Percentiles rank a stretch among this genome's conserved stretches.
These are phyloP conservation scores for Drosophila simulans DNA, from an alignment of 1,140 invertebrate genomes.

Conservation along the genomic window DNA sequence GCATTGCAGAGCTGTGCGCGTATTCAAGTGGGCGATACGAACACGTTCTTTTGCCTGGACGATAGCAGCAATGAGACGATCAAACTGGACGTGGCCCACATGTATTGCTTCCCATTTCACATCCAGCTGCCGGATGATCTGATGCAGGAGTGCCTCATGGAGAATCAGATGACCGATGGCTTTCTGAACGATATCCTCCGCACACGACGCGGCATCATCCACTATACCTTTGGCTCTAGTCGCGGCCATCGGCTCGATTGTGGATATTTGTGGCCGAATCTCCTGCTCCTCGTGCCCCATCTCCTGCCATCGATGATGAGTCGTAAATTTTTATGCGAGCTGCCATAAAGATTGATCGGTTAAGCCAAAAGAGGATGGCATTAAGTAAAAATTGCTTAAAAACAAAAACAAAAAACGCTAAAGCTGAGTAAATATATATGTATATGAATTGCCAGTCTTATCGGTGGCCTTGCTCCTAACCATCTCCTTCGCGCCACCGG, in stretches of 20 bases:
- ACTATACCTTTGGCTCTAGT: conserved; percentile 38
- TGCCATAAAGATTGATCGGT: conserved; percentile 69
- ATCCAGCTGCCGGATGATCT: conserved; percentile 63
- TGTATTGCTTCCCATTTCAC: conserved; percentile 70
- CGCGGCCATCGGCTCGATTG: background rate
- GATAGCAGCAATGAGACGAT: conserved; percentile 6
- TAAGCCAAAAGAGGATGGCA: background rate
- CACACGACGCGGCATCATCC: conserved; percentile 37
- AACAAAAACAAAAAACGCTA: too few species aligned
- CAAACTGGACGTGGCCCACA: conserved; percentile 12
- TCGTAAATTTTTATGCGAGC: conserved; percentile 67
- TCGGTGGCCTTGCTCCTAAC: conserved; percentile 27
- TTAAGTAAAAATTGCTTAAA: conserved; percentile 1
- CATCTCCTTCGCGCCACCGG: conserved; percentile 2
- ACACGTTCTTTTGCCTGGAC: conserved; percentile 27
- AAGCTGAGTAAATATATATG: background rate
- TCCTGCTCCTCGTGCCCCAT: background rate
- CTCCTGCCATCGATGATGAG: conserved; percentile 25
- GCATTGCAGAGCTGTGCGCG: conserved; percentile 29
- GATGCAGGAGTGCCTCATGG: conserved; percentile 40
- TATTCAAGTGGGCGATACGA: conserved; percentile 16
- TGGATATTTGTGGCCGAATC: background rate
- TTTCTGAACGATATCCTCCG: conserved; percentile 12
- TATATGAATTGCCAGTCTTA: background rate
- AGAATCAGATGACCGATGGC: background rate